Conservation (phyloP, 2,797 vertebrate species). For the Gymnoscopelus braueri region DNA sequence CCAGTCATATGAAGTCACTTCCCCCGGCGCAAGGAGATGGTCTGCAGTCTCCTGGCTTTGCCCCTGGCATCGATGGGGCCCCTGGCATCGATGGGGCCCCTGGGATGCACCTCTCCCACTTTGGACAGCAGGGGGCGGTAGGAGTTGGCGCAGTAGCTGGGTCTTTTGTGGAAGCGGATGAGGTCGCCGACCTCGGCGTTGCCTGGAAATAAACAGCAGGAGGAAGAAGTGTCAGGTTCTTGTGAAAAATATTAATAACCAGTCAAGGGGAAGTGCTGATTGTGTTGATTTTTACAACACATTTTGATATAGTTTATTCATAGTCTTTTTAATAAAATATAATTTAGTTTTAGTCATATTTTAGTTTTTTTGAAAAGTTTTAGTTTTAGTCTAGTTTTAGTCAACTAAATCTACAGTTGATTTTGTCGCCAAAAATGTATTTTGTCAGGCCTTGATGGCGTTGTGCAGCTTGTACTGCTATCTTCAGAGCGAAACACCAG, state of each 20-base stretch:
- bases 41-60: conserved; percentile 88
- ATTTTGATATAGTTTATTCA: too few relatives aligned
- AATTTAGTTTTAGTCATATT: too few relatives aligned
- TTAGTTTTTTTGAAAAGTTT: too few relatives aligned
- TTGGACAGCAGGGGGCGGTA: conserved; percentile 70
- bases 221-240: conserved; percentile 8
- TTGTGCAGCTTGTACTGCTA: too few relatives aligned
- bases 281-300: too few relatives aligned
- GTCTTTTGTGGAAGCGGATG: conserved; percentile 80
- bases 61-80: conserved; percentile 85
- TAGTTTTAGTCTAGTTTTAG: too few relatives aligned
- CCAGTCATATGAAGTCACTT: conserved; percentile 66
- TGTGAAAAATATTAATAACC: neutral
- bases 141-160: conserved; percentile 81
- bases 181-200: conserved; percentile 43
- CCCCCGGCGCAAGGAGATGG: conserved; percentile 86
- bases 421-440: too few relatives aligned
- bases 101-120: conserved; percentile 66
- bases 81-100: conserved; percentile 83
- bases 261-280: too few relatives aligned
- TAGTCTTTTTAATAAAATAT: too few relatives aligned
- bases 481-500: too few relatives aligned
- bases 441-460: too few relatives aligned
- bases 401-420: too few relatives aligned
- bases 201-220: conserved; percentile 46